phyloP scores from a whole-genome alignment of 2,888 invertebrate genomes.

The Ichneumoninae sp. region DNA sequence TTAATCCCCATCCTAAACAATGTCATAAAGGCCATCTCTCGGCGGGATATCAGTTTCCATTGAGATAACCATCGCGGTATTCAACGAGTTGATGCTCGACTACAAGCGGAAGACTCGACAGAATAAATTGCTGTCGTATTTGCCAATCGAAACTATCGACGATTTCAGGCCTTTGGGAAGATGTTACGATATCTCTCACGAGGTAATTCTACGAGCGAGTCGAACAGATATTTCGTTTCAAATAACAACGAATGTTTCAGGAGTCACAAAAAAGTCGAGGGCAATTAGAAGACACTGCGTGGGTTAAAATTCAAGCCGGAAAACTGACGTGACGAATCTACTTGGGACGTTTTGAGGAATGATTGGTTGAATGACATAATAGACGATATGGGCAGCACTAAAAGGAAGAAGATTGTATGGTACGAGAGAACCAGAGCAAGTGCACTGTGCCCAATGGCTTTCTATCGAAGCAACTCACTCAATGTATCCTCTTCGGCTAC shows the following conservation, averaged over 20 bases:
- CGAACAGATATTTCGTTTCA: neutral
- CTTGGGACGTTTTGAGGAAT: conserved; percentile 1
- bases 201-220: neutral
- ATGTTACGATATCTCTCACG: neutral
- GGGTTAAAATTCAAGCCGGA: neutral
- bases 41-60: neutral
- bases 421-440: neutral
- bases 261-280: neutral
- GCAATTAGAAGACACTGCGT: neutral
- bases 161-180: conserved; percentile 85
- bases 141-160: conserved; percentile 87
- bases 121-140: conserved; percentile 89
- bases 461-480: neutral
- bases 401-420: conserved; percentile 2
- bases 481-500: neutral
- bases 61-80: neutral
- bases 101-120: conserved; percentile 89
- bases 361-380: conserved; percentile 2
- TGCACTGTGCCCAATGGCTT: neutral
- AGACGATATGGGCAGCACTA: neutral
- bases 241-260: neutral
- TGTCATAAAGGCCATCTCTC: neutral
- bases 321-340: neutral
- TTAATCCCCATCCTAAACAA: neutral
- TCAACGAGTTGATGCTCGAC: conserved; percentile 87